Evolutionary conservation across 2,113 vertebrate species (phyloP), one percentile per base, ranked within the genome.

Genomic region (Blennius ocellaris): DNA sequence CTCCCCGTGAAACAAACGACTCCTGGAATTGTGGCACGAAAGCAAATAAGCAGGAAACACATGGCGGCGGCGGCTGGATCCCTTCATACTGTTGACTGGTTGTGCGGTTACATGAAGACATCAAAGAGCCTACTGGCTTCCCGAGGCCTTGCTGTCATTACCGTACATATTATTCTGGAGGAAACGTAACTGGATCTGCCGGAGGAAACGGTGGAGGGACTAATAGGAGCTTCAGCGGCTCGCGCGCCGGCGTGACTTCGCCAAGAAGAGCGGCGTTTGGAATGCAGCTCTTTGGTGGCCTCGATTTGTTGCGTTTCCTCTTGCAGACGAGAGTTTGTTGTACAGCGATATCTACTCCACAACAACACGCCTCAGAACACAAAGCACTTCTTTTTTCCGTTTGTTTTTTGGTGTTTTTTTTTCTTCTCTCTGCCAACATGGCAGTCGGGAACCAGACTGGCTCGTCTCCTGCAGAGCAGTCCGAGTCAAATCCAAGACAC

Each of bases 211-310:
- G 2, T 84, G 56, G 47, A 69, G 65, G 61, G 70, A 59, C 73
- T 74, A 78, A 76, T 72, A 52, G 14, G 17, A 50, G 53, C 69
- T 69, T 76, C 47, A 79, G 69, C 70, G 78, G 64, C 76, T 59
- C 79, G 75, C 83, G 85, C 68, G 74, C 86, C 72, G 73, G 52
- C 68, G n/a, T 69, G 54, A 78, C 64, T 48, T 39, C 82, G 80
- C 79, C 76, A 76, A 64, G 82, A 63, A 63, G 81, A 78, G 73
- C 58, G 84, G 85, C 62, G 53, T 64, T 75, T 86, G 87, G 81
- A 81, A 78, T 71, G 43, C 67, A 67, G 73, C 79, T 86, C 80
- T 81, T 86, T 82, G 73, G 80, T 89, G 86, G 81, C 82, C 82
- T 83, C 82, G 79, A 78, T 87, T 82, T 80, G 48, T 73, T 79